These are phyloP conservation scores for Glyphotaelius pellucidus DNA, from an alignment of 2,888 invertebrate genomes.

Conservation along the genomic window DNA sequence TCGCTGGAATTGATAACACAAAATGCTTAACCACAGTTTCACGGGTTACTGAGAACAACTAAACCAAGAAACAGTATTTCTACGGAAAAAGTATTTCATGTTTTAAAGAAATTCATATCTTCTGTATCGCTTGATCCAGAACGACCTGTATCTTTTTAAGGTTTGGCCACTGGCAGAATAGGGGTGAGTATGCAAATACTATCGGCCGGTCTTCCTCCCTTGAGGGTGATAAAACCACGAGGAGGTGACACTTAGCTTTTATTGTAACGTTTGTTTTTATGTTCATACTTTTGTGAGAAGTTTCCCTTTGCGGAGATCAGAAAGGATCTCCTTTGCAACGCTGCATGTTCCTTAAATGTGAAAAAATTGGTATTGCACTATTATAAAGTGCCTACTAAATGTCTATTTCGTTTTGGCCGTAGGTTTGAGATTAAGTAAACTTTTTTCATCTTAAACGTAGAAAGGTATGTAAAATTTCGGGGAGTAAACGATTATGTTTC, in stretches of 20 bases:
- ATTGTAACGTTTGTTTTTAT: conserved; percentile 65
- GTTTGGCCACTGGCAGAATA: neutral
- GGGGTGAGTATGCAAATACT: conserved; percentile 62
- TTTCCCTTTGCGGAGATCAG: conserved; percentile 11
- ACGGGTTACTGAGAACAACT: neutral
- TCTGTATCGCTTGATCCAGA: conserved; percentile 16
- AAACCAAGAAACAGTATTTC: neutral
- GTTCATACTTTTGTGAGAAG: conserved; percentile 53
- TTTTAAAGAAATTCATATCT: neutral
- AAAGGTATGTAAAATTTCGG: neutral
- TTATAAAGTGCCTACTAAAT: neutral
- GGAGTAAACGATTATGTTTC: neutral
- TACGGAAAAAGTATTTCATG: neutral
- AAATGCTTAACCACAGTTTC: neutral
- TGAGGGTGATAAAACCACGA: conserved; percentile 61
- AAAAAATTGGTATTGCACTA: neutral
- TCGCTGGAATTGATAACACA: neutral
- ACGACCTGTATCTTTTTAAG: conserved; percentile 4
- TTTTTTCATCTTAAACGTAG: neutral
- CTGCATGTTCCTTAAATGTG: conserved; percentile 11
- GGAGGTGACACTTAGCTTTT: conserved; percentile 65
- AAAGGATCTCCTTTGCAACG: neutral
- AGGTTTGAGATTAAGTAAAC: neutral
- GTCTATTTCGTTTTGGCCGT: neutral
- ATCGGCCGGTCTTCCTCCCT: conserved; percentile 53